A percentile compares a stretch with the other conserved stretches of the same genome.
Conservation (phyloP, 2,797 vertebrate species). For the Falco novaeseelandiae region DNA sequence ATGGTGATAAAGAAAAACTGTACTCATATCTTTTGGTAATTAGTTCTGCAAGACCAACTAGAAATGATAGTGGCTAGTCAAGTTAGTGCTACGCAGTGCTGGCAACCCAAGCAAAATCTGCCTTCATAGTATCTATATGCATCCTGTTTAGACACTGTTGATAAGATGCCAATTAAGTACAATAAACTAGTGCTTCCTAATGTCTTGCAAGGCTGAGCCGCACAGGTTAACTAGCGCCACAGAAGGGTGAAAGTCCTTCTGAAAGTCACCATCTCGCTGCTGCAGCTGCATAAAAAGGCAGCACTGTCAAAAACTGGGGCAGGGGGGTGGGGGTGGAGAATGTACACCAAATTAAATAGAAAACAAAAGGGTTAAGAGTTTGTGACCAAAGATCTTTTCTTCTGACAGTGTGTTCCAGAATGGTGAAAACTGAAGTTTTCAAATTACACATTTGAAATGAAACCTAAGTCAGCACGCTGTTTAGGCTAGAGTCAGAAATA, state of each 20-base stretch:
- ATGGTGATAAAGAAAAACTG: background rate
- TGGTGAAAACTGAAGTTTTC: background rate
- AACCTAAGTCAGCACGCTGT: background rate
- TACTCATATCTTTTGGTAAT: background rate
- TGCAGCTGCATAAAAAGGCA: background rate
- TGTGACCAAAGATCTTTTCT: background rate
- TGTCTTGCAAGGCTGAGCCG: background rate
- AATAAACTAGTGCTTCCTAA: background rate
- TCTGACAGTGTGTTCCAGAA: background rate
- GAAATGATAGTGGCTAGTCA: background rate
- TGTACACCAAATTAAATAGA: background rate
- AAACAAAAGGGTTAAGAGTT: background rate
- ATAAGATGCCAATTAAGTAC: background rate
- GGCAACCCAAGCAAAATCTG: background rate
- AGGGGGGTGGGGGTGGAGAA: accelerated
- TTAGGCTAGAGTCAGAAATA: background rate
- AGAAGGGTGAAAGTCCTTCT: background rate
- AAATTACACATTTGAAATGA: background rate
- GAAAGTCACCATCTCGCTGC: background rate
- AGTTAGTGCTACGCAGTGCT: background rate
- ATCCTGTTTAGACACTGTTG: background rate
- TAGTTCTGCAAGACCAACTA: background rate
- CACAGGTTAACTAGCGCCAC: background rate
- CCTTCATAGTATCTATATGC: background rate
- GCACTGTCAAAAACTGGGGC: background rate